A percentile compares a stretch with the other conserved stretches of the same genome.
These are phyloP conservation scores for Pseudorasbora parva DNA, from an alignment of 2,113 vertebrate species.

Conservation along the genomic window DNA sequence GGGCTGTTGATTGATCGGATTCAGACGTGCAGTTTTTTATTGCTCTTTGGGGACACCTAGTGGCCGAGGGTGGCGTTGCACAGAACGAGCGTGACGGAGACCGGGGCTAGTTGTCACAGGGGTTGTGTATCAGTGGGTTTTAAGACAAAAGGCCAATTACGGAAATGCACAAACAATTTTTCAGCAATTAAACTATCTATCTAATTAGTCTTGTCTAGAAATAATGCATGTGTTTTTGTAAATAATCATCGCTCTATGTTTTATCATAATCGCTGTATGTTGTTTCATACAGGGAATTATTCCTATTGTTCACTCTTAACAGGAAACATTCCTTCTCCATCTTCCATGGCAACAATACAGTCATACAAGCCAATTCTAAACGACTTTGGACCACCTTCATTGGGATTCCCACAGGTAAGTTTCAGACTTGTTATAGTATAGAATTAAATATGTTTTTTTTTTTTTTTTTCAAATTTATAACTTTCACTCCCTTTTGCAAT, in stretches of 20 bases:
- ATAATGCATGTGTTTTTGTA: not conserved
- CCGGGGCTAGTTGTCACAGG: constrained; percentile 4
- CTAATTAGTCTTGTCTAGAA: not conserved
- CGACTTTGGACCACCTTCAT: constrained; percentile 93
- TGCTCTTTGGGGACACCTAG: constrained; percentile 84
- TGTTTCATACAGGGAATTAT: not conserved
- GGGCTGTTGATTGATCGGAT: constrained; percentile 87
- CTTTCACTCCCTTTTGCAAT: too few species aligned
- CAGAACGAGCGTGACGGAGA: too few species aligned
- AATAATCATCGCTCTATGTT: not conserved
- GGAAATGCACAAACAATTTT: not conserved
- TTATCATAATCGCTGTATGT: not conserved
- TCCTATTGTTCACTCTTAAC: constrained; percentile 66
- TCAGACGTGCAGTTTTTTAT: constrained; percentile 68
- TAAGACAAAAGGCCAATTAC: not conserved
- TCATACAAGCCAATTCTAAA: constrained; percentile 92
- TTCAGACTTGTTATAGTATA: not conserved
- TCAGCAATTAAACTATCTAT: too few species aligned
- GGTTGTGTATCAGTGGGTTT: not conserved
- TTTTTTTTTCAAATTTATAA: too few species aligned
- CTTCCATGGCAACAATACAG: constrained; percentile 89
- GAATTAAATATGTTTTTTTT: too few species aligned
- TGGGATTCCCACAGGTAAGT: constrained; percentile 92
- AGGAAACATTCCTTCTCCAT: constrained; percentile 86
- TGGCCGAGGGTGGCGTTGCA: constrained; percentile 59